Percentiles rank a stretch among this genome's conserved stretches.
Conservation (phyloP, 2,797 vertebrate genomes). For the Acrossocheilus fasciatus region DNA sequence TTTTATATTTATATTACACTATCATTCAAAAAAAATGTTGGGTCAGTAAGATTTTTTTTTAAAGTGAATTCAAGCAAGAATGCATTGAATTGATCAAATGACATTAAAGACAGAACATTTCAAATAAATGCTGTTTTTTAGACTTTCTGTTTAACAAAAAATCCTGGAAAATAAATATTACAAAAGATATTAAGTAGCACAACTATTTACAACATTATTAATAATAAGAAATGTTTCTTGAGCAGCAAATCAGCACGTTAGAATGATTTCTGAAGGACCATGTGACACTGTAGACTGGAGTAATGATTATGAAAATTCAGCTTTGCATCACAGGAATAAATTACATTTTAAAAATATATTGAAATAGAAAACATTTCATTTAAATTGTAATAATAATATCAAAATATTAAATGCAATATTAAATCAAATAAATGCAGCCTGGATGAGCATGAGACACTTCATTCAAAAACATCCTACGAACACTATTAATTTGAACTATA, state of each 20-base stretch:
- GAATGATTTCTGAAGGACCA: background rate
- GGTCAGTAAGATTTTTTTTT: too few species aligned
- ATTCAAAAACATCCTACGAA: background rate
- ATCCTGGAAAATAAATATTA: background rate
- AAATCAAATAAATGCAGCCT: background rate
- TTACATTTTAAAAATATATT: background rate
- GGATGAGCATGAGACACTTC: background rate
- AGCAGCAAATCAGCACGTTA: background rate
- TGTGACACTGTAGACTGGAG: background rate
- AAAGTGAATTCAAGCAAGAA: too few species aligned
- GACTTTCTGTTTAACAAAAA: background rate
- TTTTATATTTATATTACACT: background rate
- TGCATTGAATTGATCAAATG: background rate
- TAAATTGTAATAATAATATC: background rate
- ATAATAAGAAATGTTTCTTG: background rate
- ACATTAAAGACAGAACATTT: background rate
- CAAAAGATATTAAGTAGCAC: background rate
- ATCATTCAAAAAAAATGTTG: background rate
- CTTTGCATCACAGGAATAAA: background rate
- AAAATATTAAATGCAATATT: background rate
- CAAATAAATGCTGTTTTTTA: background rate
- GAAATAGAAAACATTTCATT: background rate
- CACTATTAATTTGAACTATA: background rate
- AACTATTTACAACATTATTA: background rate
- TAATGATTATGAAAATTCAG: background rate